Conservation (phyloP, 2,113 vertebrate species). For the Onychostoma macrolepis region DNA sequence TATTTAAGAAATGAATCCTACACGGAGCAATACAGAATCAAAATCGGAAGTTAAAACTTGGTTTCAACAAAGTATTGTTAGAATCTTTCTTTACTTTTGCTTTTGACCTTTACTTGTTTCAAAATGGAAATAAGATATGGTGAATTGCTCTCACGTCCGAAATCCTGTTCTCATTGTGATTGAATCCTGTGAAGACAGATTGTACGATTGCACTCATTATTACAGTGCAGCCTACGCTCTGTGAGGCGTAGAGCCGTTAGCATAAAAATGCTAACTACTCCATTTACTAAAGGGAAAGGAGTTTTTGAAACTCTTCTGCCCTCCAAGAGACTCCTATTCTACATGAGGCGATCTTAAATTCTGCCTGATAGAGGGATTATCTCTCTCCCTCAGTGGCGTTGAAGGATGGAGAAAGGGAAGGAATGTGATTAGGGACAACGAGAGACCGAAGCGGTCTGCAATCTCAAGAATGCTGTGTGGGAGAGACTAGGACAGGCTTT, state of each 20-base stretch:
- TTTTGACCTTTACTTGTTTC: not conserved
- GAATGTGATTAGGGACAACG: not conserved
- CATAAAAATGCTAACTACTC: slow-evolving; percentile 12
- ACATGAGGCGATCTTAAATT: slow-evolving; percentile 10
- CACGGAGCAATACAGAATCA: not conserved
- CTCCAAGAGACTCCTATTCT: slow-evolving; percentile 18
- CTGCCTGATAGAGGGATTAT: slow-evolving; percentile 45
- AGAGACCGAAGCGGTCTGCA: not conserved
- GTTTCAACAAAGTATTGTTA: not conserved
- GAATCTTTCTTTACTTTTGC: slow-evolving; percentile 11
- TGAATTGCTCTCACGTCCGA: not conserved
- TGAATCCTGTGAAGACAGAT: not conserved
- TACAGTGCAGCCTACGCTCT: not conserved
- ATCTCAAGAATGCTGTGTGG: slow-evolving; percentile 13
- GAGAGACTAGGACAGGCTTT: slow-evolving; percentile 16
- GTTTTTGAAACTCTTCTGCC: not conserved
- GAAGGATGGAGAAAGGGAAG: not conserved
- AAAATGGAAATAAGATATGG: slow-evolving; percentile 1
- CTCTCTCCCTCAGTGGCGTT: slow-evolving; percentile 3
- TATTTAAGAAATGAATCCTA: not conserved
- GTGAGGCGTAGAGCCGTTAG: not conserved
- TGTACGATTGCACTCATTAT: not conserved
- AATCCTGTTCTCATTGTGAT: slow-evolving; percentile 33
- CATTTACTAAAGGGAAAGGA: not conserved
- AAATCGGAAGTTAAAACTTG: not conserved